These are phyloP conservation scores for Lysandra coridon DNA, from an alignment of 2,888 invertebrate species.

Conservation along the genomic window DNA sequence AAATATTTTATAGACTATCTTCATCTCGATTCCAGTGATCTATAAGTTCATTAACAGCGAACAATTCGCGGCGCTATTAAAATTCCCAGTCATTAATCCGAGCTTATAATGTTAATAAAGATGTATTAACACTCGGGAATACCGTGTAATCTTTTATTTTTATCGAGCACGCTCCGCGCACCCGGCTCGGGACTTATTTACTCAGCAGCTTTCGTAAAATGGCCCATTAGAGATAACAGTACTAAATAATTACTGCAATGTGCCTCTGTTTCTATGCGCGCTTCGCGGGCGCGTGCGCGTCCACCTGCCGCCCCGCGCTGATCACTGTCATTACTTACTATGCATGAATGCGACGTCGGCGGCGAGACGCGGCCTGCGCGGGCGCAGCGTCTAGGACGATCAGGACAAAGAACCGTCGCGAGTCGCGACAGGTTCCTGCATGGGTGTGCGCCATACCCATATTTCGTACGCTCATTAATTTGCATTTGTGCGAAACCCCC, in stretches of 20 bases:
- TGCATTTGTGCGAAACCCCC: constrained; percentile 56
- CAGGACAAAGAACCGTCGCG: constrained; percentile 73
- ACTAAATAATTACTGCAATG: constrained; percentile 81
- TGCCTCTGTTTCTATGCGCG: constrained; percentile 78
- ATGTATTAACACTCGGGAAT: constrained; percentile 41
- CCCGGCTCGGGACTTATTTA: constrained; percentile 75
- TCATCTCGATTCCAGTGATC: constrained; percentile 10
- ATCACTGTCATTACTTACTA: constrained; percentile 80
- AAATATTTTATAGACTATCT: constrained; percentile 18
- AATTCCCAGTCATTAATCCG: constrained; percentile 13
- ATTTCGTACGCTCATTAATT: constrained; percentile 69
- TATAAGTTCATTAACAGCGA: constrained; percentile 3
- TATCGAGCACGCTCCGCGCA: constrained; percentile 46
- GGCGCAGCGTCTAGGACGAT: constrained; percentile 62
- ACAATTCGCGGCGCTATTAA: neutral
- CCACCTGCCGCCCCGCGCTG: constrained; percentile 67
- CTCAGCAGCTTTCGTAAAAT: constrained; percentile 79
- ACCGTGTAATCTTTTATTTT: constrained; percentile 39
- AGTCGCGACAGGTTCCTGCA: constrained; percentile 65
- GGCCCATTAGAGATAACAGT: constrained; percentile 79
- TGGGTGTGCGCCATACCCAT: constrained; percentile 68
- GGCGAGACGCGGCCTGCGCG: constrained; percentile 42
- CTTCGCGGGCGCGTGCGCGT: constrained; percentile 60
- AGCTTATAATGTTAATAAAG: constrained; percentile 37
- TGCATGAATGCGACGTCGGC: constrained; percentile 71